Percentiles rank a stretch among this genome's conserved stretches.
Evolutionary conservation across 1,140 invertebrate genomes (phyloP).

Genomic region (Aphis gossypii): DNA sequence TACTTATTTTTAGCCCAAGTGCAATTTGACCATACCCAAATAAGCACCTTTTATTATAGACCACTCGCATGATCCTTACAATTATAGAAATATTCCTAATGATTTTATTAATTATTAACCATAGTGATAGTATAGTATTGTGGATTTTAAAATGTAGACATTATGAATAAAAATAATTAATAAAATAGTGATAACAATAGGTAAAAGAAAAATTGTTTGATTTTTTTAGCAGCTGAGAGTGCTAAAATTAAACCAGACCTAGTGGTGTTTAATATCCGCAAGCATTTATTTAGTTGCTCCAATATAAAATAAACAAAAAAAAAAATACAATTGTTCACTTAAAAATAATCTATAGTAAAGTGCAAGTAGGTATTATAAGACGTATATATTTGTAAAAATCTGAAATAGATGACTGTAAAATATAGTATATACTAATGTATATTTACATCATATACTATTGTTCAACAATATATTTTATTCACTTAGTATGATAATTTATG

Average conservation of each 20-base stretch:
- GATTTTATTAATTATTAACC: no score
- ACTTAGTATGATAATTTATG: constrained; percentile 30
- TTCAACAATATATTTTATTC: constrained; percentile 41
- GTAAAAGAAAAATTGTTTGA: neutral
- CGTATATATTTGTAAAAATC: neutral
- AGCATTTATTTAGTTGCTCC: neutral
- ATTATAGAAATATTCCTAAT: no score
- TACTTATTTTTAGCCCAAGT: no score
- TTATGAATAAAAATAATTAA: neutral
- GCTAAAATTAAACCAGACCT: neutral
- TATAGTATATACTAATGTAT: neutral
- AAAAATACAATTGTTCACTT: neutral
- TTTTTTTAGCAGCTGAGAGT: neutral
- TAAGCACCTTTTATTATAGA: no score
- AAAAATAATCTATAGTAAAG: neutral
- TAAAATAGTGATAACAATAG: neutral
- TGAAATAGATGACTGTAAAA: neutral
- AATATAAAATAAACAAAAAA: neutral
- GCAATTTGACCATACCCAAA: no score
- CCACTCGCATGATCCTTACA: no score
- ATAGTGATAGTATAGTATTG: no score
- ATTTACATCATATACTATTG: constrained; percentile 7
- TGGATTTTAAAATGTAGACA: neutral
- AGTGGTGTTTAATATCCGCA: neutral
- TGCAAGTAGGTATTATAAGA: neutral